phyloP scores from a whole-genome alignment of 2,113 vertebrate genomes.

The Oophaga pumilio region DNA sequence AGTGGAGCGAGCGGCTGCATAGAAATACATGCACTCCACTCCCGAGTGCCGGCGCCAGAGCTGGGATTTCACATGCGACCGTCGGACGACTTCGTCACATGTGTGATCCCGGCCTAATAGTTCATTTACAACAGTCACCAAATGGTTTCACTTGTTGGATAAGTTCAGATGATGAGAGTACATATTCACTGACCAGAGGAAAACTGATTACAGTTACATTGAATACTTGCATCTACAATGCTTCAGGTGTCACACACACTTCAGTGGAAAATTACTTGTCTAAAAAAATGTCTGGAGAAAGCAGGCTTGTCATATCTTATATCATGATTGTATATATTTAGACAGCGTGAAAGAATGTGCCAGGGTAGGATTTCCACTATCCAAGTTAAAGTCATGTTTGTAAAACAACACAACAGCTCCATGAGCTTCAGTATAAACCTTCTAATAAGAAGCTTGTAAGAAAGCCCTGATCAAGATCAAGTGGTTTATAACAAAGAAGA shows the following conservation, averaged over 20 bases:
- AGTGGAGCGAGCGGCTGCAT: too few relatives aligned
- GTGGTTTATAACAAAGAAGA: not conserved
- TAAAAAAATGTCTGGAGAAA: not conserved
- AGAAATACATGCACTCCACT: too few relatives aligned
- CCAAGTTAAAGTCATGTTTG: not conserved
- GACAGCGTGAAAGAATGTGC: slow-evolving; percentile 21
- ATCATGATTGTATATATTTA: slow-evolving; percentile 42
- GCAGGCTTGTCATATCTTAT: slow-evolving; percentile 22
- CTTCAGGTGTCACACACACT: not conserved
- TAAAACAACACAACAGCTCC: slow-evolving; percentile 2
- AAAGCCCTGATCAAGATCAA: not conserved
- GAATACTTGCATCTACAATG: not conserved
- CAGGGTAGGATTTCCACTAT: slow-evolving; percentile 28
- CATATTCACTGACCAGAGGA: not conserved
- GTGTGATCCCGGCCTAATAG: too few relatives aligned
- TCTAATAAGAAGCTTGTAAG: not conserved
- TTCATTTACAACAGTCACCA: not conserved
- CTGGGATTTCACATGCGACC: too few relatives aligned
- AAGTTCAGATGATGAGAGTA: not conserved
- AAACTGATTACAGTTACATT: not conserved
- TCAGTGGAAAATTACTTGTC: slow-evolving; percentile 19
- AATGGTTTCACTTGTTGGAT: not conserved
- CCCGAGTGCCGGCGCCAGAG: too few relatives aligned
- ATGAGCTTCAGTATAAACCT: not conserved
- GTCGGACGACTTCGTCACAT: too few relatives aligned